Base-by-base conservation (phyloP, 2,797 vertebrate species). In the Xenops minutus region DNA sequence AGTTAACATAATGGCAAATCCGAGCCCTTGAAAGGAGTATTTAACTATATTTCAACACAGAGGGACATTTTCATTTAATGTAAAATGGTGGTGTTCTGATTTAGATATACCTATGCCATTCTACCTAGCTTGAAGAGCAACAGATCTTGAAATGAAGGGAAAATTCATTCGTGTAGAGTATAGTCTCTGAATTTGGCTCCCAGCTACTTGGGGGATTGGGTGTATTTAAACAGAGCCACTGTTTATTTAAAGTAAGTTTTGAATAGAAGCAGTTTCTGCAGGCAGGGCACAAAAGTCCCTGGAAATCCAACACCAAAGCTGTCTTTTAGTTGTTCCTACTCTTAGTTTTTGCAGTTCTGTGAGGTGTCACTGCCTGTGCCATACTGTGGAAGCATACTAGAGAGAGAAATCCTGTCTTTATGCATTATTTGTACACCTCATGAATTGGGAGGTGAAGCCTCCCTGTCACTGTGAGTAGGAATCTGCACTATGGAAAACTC, bases 151-250 rank as follows among this genome's bases (percentile, higher is more conserved):
- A 68, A 13, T 5, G 3, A 58, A 83, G 61, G 71, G 44, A 77
- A 66, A 74, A 52, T 7, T 52, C 0, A 17, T 71, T 91, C 63
- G 9, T 43, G 2, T 71, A 12, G 14, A 46, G 9, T 32, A 29
- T 14, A 48, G 30, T 56, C 54, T 56, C 44, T 87, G 43, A 79
- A 58, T 74, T 64, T 88, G 30, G 7, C 21, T 92, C n/a, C 6
- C 12, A 73, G 26, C 46, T 82, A 1, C 59, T 46, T 85, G 74
- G 22, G 43, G 43, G 8, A 68, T 52, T 82, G 9, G 19, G 3
- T 88, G 4, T 87, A 37, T 91, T 94, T 91, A 66, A 89, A 62
- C 20, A 32, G 17, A 66, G 32, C 56, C 69, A 19, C 48, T 46
- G 61, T 89, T 69, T 48, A 5, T 86, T n/a, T 62, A 21, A 72